Conservation (phyloP, 2,888 invertebrate species). For the Mythimna lalbum region DNA sequence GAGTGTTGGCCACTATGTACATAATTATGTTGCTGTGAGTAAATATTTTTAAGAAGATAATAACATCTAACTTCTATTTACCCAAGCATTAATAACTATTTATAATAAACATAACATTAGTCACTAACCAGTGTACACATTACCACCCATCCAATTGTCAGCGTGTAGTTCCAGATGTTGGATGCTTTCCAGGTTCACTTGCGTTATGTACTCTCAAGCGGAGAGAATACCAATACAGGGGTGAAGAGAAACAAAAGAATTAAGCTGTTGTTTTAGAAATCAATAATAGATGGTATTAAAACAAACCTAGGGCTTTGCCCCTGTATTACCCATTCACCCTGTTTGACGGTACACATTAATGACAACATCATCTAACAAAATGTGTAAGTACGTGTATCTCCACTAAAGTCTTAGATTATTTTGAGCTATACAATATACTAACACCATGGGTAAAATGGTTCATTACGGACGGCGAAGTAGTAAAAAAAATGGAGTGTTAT, state of each 20-base stretch:
- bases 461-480: constrained; percentile 15
- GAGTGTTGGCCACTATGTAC: constrained; percentile 14
- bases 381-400: neutral
- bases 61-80: constrained; percentile 4
- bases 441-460: constrained; percentile 14
- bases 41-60: constrained; percentile 16
- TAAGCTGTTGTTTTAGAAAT: too few relatives aligned
- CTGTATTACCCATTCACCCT: too few relatives aligned
- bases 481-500: constrained; percentile 8
- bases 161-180: neutral
- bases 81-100: neutral
- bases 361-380: constrained; percentile 9
- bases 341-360: neutral
- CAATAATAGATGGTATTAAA: too few relatives aligned
- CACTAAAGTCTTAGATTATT: constrained; percentile 7
- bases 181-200: constrained; percentile 14
- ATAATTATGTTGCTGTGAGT: constrained; percentile 20
- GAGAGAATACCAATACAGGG: too few relatives aligned
- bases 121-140: neutral
- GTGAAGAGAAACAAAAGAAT: too few relatives aligned
- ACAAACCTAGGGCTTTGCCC: too few relatives aligned
- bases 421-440: constrained; percentile 9
- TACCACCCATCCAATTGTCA: neutral
- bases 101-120: neutral
- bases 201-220: neutral